phyloP scores from a whole-genome alignment of 2,113 vertebrate genomes.

The Vimba vimba region DNA sequence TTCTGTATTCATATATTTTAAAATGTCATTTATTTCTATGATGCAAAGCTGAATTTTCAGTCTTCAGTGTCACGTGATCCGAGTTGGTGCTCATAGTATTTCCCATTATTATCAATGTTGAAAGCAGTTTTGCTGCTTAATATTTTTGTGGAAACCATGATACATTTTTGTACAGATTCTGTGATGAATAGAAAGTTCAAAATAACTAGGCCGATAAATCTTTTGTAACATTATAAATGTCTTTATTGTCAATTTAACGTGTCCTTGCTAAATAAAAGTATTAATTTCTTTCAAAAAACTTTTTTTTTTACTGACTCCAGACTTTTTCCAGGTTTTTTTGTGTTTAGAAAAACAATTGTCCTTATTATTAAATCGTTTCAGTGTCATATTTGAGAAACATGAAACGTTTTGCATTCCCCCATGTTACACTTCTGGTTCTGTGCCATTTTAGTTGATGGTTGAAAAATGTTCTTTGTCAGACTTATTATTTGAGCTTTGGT shows the following conservation, averaged over 20 bases:
- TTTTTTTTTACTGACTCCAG: background rate
- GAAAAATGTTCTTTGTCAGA: constrained; percentile 71
- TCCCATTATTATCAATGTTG: background rate
- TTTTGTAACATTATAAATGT: background rate
- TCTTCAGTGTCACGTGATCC: background rate
- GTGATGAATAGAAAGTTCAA: background rate
- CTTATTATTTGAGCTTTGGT: constrained; percentile 72
- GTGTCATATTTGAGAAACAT: background rate
- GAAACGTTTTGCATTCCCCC: background rate
- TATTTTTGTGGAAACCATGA: background rate
- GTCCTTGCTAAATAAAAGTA: background rate
- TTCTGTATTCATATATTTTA: background rate
- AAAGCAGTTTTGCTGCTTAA: background rate
- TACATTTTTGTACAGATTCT: background rate
- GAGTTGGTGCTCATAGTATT: background rate
- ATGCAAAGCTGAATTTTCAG: background rate
- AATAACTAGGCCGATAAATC: background rate
- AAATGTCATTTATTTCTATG: background rate
- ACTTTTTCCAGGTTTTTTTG: background rate
- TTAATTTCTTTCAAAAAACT: background rate
- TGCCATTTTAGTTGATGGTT: constrained; percentile 78
- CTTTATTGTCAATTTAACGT: background rate
- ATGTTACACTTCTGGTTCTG: constrained; percentile 58
- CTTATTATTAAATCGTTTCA: constrained; percentile 18
- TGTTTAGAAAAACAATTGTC: constrained; percentile 1